Evolutionary conservation across 2,888 invertebrate genomes (phyloP).

Genomic region (Cylloceria caligata): DNA sequence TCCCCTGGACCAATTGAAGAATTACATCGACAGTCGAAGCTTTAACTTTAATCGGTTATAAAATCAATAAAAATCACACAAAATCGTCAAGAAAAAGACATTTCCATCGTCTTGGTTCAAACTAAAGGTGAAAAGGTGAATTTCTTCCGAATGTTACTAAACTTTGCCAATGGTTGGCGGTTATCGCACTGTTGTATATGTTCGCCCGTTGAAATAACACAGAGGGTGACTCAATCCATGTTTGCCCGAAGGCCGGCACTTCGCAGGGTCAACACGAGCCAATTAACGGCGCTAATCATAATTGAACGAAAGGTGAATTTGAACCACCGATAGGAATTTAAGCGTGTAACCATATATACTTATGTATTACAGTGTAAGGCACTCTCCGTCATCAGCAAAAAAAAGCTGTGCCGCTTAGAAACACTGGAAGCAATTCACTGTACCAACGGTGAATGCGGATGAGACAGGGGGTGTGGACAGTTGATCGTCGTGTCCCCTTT

Average conservation of each 20-base stretch:
- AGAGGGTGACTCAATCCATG: slow-evolving; percentile 74
- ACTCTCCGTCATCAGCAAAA: neutral
- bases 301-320: slow-evolving; percentile 70
- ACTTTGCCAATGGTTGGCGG: slow-evolving; percentile 9
- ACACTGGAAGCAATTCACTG: slow-evolving; percentile 35
- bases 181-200: neutral
- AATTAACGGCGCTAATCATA: slow-evolving; percentile 80
- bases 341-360: neutral
- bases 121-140: neutral
- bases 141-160: neutral
- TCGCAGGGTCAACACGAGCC: slow-evolving; percentile 79
- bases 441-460: slow-evolving; percentile 17
- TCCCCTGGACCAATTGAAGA: no score
- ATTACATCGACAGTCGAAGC: neutral
- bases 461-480: slow-evolving; percentile 18
- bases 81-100: neutral
- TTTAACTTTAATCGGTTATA: neutral
- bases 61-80: neutral
- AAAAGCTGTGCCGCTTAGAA: neutral
- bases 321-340: neutral
- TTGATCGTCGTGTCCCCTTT: slow-evolving; percentile 58
- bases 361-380: neutral
- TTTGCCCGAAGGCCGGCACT: slow-evolving; percentile 76
- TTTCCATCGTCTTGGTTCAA: neutral
- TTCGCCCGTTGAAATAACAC: slow-evolving; percentile 79